Percentiles rank a stretch among this genome's conserved stretches.
Evolutionary conservation across 1,140 invertebrate species (phyloP).

Genomic region (Cotesia typhae): DNA sequence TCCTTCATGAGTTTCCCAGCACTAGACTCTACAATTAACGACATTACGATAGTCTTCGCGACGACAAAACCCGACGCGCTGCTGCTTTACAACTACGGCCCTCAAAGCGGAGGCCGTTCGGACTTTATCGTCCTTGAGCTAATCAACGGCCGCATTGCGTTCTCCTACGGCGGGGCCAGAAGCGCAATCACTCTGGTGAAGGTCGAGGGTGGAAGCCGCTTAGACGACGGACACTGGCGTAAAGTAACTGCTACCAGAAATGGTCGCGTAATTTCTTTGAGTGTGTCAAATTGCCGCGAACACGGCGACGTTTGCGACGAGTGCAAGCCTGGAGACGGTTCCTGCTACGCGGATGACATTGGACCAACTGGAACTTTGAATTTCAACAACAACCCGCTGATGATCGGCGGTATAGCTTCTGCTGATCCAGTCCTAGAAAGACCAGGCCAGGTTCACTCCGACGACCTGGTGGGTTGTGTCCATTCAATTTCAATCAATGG

Average conservation of each 20-base stretch:
- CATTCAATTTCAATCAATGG: constrained; percentile 91
- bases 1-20: constrained; percentile 90
- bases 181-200: constrained; percentile 84
- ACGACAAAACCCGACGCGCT: constrained; percentile 88
- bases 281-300: constrained; percentile 80
- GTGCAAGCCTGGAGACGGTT: constrained; percentile 80
- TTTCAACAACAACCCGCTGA: constrained; percentile 87
- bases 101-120: constrained; percentile 84
- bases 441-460: constrained; percentile 86
- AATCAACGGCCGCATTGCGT: constrained; percentile 80
- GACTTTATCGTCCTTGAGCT: constrained; percentile 93
- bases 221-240: constrained; percentile 90
- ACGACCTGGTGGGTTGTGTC: constrained; percentile 93
- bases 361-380: constrained; percentile 89
- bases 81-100: constrained; percentile 89
- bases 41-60: constrained; percentile 90
- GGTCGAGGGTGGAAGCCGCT: constrained; percentile 70
- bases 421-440: constrained; percentile 86
- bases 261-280: constrained; percentile 84
- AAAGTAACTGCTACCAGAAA: constrained; percentile 91
- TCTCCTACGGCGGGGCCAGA: constrained; percentile 88
- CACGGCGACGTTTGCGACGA: constrained; percentile 87
- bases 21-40: constrained; percentile 86
- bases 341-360: constrained; percentile 84
- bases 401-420: constrained; percentile 84